phyloP scores from a whole-genome alignment of 2,888 invertebrate genomes.

The Xanthorhoe spadicearia region DNA sequence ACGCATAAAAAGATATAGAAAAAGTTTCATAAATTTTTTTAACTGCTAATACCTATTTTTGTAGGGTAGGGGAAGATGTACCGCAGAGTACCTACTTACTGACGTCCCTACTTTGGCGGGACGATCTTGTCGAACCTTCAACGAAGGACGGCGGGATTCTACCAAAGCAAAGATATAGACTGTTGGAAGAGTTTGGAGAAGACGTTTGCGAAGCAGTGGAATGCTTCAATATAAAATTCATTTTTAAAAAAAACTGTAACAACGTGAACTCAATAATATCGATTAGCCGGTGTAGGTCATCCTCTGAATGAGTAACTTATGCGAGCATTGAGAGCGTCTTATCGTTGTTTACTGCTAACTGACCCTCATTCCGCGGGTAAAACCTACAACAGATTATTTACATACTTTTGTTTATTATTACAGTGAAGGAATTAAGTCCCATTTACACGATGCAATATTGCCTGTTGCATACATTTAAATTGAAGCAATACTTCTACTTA shows the following conservation, averaged over 20 bases:
- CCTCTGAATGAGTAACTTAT: constrained; percentile 20
- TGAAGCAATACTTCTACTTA: too few species aligned
- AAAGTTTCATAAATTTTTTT: too few species aligned
- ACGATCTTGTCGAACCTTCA: too few species aligned
- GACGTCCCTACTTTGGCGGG: too few species aligned
- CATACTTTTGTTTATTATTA: not conserved
- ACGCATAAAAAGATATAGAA: too few species aligned
- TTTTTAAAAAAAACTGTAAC: constrained; percentile 25
- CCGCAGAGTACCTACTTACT: too few species aligned
- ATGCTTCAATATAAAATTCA: too few species aligned
- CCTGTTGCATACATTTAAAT: too few species aligned
- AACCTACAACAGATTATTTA: not conserved
- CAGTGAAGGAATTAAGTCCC: not conserved
- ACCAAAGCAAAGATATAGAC: not conserved
- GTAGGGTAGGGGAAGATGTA: too few species aligned
- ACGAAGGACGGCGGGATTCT: not conserved
- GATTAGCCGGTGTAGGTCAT: constrained; percentile 13
- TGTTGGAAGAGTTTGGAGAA: not conserved
- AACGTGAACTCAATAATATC: constrained; percentile 20
- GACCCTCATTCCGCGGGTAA: not conserved
- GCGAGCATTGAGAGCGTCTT: constrained; percentile 16
- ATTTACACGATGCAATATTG: too few species aligned
- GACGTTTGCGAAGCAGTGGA: not conserved
- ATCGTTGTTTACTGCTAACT: constrained; percentile 25
- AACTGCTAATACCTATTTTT: too few species aligned